Conservation (phyloP, 2,113 vertebrate genomes). For the Cyanoderma ruficeps region DNA sequence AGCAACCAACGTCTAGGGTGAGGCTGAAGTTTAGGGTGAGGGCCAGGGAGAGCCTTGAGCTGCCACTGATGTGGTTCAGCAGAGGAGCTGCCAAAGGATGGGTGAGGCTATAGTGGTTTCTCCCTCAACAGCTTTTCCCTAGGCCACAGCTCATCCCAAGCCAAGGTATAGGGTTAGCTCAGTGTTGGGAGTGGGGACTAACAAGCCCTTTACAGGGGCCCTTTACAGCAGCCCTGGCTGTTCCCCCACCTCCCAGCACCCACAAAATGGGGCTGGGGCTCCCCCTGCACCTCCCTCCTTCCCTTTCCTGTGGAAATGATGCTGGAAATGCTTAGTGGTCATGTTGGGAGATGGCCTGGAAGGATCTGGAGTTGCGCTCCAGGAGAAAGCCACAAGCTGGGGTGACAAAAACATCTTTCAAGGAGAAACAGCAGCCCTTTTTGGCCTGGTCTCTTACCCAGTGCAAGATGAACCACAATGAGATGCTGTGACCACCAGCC, state of each 20-base stretch:
- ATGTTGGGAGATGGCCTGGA: background rate
- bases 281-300: background rate
- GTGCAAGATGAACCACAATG: background rate
- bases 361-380: background rate
- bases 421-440: background rate
- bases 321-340: background rate
- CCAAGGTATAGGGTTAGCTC: background rate
- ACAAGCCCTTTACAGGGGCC: background rate
- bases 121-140: background rate
- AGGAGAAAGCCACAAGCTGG: background rate
- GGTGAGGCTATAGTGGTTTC: background rate
- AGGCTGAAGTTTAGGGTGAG: background rate
- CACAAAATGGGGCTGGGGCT: background rate
- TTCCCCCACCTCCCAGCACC: background rate
- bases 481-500: background rate
- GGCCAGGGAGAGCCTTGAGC: background rate
- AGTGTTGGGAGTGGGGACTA: background rate
- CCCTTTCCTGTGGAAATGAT: background rate
- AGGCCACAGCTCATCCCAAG: background rate
- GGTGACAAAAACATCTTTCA: background rate
- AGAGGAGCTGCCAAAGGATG: background rate
- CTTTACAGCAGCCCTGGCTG: background rate
- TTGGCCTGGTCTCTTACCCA: background rate
- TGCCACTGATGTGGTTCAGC: background rate
- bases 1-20: background rate